Percentiles rank a stretch among this genome's conserved stretches.
These are phyloP conservation scores for Mesopsocus fuscifrons DNA, from an alignment of 2,888 invertebrate genomes.

Conservation along the genomic window DNA sequence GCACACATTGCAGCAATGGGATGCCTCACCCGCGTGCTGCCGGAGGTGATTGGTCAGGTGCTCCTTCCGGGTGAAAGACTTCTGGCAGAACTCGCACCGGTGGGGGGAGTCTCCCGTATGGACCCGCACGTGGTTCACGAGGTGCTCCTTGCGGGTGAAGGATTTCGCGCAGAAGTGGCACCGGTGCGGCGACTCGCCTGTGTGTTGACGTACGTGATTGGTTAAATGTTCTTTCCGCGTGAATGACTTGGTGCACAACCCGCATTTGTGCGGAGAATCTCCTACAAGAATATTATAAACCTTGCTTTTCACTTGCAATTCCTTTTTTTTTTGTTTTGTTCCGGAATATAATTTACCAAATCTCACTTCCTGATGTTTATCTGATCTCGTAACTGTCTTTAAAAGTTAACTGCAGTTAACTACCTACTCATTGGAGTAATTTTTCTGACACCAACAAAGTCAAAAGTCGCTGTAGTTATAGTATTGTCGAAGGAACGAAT, in stretches of 20 bases:
- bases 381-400: too few relatives aligned
- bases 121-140: conserved; percentile 57
- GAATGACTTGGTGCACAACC: conserved; percentile 47
- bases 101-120: conserved; percentile 36
- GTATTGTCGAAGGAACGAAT: too few relatives aligned
- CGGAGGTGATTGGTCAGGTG: conserved; percentile 50
- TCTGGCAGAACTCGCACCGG: conserved; percentile 47
- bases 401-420: too few relatives aligned
- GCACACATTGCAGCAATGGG: conserved; percentile 53
- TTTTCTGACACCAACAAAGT: too few relatives aligned
- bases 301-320: too few relatives aligned
- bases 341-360: too few relatives aligned
- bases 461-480: too few relatives aligned
- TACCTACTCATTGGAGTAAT: too few relatives aligned
- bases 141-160: conserved; percentile 58
- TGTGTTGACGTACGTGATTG: conserved; percentile 22
- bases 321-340: too few relatives aligned
- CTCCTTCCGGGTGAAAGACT: conserved; percentile 50
- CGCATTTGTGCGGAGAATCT: conserved; percentile 73
- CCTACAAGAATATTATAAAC: conserved; percentile 25
- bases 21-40: conserved; percentile 51
- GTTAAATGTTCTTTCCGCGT: conserved; percentile 21
- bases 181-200: conserved; percentile 49
- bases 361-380: too few relatives aligned
- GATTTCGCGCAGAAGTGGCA: conserved; percentile 65